Base-by-base conservation (phyloP, 2,888 invertebrate species). In the Ormyrus pomaceus region DNA sequence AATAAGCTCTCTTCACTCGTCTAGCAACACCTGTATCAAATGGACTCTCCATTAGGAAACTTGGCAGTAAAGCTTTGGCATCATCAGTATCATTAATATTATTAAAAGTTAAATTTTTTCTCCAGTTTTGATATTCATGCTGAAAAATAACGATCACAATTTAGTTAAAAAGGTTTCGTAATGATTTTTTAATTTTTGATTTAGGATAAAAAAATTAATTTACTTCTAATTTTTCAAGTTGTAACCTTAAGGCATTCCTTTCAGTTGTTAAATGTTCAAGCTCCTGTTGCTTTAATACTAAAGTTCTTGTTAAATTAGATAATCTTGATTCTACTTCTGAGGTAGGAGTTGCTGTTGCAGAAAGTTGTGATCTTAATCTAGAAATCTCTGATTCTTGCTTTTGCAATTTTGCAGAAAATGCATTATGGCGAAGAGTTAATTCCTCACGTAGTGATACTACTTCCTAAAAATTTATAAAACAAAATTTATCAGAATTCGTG, bases 191-290 rank as follows among this genome's bases (percentile, higher is more conserved):
- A 19, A 19, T 19, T 19, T 19, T 1, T 19, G 2, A 19, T 19
- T 19, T 19, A 19, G 59, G 70, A 74, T 19, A 9, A 50, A 62
- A 61, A 62, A 7, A 0, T 11, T 2, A 46, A 62, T 58, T 87
- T 87, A 95, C 96, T 92, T 95, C 94, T 73, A 94, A 89, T 88
- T 96, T 95, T 88, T 98, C 97, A 85, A 97, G 90, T 88, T 97
- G 97, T 85, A 98, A 92, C 84, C 93, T 93, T 71, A 98, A 91
- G 34, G 97, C 96, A 91, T 97, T 97, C 87, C 96, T 95, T 87
- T 98, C 97, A 0, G 96, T 95, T 75, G 96, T 94, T 61, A 96
- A 92, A 34, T 94, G 92, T 88, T 98, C 98, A n/a, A 98, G 92
- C 84, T 94, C 93, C 62, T 95, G 95, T 91, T 98, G 98, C 88